These are phyloP conservation scores for Gonioctena quinquepunctata DNA, from an alignment of 1,140 invertebrate species.

Conservation along the genomic window DNA sequence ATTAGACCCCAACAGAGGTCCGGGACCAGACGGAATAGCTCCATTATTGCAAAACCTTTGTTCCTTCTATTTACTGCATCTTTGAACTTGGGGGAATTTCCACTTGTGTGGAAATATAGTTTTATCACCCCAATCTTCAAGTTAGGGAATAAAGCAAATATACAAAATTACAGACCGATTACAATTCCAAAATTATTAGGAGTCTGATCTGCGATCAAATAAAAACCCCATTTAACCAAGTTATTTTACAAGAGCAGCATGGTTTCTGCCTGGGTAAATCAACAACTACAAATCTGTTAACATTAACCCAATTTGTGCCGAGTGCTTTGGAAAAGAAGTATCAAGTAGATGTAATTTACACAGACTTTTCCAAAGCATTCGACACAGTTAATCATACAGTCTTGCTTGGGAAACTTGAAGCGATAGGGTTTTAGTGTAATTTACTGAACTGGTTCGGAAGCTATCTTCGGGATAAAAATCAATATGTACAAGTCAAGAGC, in stretches of 20 bases:
- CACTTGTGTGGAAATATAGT: too few relatives aligned
- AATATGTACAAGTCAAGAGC: too few relatives aligned
- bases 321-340: constrained; percentile 16
- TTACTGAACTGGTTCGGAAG: constrained; percentile 27
- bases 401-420: constrained; percentile 30
- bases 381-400: constrained; percentile 38
- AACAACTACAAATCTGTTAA: constrained; percentile 13
- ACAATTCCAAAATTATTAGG: background rate
- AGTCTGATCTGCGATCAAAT: background rate
- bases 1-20: background rate
- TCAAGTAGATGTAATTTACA: constrained; percentile 44
- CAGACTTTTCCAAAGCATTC: constrained; percentile 29
- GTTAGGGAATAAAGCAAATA: too few relatives aligned
- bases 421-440: constrained; percentile 25
- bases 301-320: background rate
- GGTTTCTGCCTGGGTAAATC: constrained; percentile 6
- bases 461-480: too few relatives aligned
- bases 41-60: too few relatives aligned
- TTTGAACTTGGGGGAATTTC: too few relatives aligned
- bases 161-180: too few relatives aligned
- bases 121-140: too few relatives aligned
- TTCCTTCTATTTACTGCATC: too few relatives aligned
- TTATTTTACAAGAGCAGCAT: background rate
- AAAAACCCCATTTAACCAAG: background rate
- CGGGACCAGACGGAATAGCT: too few relatives aligned